phyloP scores from a whole-genome alignment of 2,113 vertebrate genomes.

The Petaurus breviceps region DNA sequence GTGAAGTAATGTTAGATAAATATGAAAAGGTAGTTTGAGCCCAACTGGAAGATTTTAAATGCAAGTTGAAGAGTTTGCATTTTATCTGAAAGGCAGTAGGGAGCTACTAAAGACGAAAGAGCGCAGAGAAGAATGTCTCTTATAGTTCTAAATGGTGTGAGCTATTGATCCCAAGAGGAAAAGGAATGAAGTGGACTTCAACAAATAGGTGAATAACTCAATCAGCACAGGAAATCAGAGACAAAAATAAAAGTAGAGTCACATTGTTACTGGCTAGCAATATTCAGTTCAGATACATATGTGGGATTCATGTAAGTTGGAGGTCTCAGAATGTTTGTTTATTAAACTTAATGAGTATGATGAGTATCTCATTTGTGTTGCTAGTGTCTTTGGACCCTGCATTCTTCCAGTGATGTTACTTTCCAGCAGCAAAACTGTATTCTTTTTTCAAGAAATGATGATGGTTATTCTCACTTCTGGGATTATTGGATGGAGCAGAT shows the following conservation, averaged over 20 bases:
- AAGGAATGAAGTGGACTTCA: no score
- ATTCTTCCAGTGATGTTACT: constrained; percentile 97
- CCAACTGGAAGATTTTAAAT: background rate
- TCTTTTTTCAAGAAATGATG: constrained; percentile 93
- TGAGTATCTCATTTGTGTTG: constrained; percentile 96
- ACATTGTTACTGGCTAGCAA: constrained; percentile 88
- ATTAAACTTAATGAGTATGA: constrained; percentile 97
- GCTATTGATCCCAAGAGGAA: background rate
- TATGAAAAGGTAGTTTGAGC: background rate
- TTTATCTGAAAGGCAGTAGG: background rate
- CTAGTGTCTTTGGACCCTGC: constrained; percentile 96
- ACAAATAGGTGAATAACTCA: background rate
- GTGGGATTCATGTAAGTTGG: constrained; percentile 96
- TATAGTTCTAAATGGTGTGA: background rate
- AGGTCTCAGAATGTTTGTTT: constrained; percentile 97
- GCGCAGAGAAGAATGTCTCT: background rate
- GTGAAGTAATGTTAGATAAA: background rate
- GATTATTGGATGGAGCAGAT: constrained; percentile 98
- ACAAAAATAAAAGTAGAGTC: background rate
- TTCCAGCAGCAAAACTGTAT: constrained; percentile 89
- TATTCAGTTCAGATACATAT: constrained; percentile 98
- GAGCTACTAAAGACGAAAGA: background rate
- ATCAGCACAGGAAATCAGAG: background rate
- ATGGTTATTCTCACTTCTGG: constrained; percentile 91
- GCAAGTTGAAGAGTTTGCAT: background rate